These are phyloP conservation scores for Synaphobranchus kaupii DNA, from an alignment of 2,797 vertebrate genomes.

Conservation along the genomic window DNA sequence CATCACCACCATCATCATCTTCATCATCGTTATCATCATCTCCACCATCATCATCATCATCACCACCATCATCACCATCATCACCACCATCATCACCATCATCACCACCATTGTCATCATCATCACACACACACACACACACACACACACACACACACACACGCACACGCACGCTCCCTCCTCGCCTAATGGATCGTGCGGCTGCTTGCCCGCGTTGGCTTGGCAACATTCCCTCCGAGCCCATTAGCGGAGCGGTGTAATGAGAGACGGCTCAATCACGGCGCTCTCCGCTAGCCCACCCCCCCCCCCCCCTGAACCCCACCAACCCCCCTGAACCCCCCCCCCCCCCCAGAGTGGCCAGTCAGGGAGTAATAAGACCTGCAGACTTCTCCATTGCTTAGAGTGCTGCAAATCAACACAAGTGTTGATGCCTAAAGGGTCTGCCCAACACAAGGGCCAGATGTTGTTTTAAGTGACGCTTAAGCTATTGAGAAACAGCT, in stretches of 20 bases:
- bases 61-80: too few relatives aligned
- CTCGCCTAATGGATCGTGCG: background rate
- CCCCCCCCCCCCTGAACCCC: too few relatives aligned
- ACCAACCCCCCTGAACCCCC: too few relatives aligned
- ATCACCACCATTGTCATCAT: too few relatives aligned
- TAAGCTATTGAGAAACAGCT: background rate
- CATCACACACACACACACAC: too few relatives aligned
- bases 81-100: too few relatives aligned
- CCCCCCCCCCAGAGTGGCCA: background rate
- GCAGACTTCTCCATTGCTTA: background rate
- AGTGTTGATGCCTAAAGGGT: background rate
- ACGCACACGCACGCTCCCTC: background rate
- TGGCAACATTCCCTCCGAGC: background rate
- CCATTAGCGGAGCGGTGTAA: background rate
- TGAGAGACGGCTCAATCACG: background rate
- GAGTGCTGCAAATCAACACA: background rate
- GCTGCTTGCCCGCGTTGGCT: constrained; percentile 1
- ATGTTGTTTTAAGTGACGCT: background rate
- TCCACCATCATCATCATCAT: too few relatives aligned
- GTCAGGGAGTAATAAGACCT: background rate
- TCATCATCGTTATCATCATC: too few relatives aligned
- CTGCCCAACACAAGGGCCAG: background rate
- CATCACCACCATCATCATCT: too few relatives aligned
- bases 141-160: background rate
- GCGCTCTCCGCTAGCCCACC: background rate